Evolutionary conservation across 2,797 vertebrate species (phyloP).

Genomic region (Masticophis lateralis): DNA sequence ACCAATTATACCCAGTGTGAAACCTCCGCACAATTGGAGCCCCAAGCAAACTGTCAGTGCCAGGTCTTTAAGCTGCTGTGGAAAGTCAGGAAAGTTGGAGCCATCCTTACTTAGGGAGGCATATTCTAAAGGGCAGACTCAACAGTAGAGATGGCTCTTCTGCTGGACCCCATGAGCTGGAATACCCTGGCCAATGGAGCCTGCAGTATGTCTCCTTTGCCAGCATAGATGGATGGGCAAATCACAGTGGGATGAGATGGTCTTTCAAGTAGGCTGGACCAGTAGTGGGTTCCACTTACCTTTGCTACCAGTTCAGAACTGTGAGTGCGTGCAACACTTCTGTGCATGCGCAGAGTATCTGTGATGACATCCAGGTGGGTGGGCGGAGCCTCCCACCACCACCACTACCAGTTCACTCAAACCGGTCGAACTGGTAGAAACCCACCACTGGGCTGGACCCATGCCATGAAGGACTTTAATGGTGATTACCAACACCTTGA

Average conservation of each 20-base stretch:
- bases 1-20: neutral
- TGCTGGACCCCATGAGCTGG: neutral
- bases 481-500: neutral
- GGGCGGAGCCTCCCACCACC: too few species aligned
- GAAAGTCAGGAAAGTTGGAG: neutral
- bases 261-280: too few species aligned
- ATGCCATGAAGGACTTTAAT: neutral
- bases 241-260: neutral
- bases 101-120: neutral
- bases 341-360: too few species aligned
- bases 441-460: too few species aligned
- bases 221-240: neutral
- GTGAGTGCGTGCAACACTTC: too few species aligned
- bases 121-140: neutral
- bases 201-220: neutral
- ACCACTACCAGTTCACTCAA: too few species aligned
- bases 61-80: neutral
- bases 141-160: neutral
- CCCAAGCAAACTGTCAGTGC: neutral
- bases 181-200: neutral
- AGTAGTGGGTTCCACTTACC: too few species aligned
- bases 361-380: too few species aligned
- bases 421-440: too few species aligned
- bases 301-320: too few species aligned
- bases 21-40: neutral